These are phyloP conservation scores for Clarias macrocephalus DNA, from an alignment of 2,113 vertebrate species.

Conservation along the genomic window DNA sequence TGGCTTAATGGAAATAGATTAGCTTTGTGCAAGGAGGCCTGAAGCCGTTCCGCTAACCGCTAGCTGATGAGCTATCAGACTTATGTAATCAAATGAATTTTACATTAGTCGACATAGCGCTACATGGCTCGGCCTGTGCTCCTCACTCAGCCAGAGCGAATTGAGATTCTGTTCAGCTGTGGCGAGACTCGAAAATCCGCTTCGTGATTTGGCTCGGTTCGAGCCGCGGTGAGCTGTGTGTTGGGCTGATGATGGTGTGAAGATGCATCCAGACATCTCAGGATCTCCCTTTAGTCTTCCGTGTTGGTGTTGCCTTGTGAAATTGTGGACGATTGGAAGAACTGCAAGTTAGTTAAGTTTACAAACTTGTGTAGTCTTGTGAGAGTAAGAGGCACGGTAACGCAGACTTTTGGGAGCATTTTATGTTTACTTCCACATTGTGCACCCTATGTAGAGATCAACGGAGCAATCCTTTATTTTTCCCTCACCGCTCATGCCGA, in stretches of 20 bases:
- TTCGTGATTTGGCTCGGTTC: neutral
- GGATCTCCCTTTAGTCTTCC: constrained; percentile 38
- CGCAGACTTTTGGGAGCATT: constrained; percentile 37
- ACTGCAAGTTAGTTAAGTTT: constrained; percentile 15
- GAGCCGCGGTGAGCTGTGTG: neutral
- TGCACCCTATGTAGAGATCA: constrained; percentile 34
- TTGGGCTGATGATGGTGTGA: constrained; percentile 14
- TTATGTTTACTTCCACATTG: constrained; percentile 31
- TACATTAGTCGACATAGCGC: constrained; percentile 40
- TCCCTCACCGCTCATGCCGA: constrained; percentile 17
- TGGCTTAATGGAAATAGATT: constrained; percentile 51
- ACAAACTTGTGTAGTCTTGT: neutral
- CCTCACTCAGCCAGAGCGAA: constrained; percentile 38
- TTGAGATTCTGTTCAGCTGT: constrained; percentile 36
- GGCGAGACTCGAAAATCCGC: neutral
- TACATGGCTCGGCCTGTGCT: constrained; percentile 30
- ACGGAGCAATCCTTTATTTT: constrained; percentile 27
- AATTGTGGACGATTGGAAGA: neutral
- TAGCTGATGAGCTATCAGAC: constrained; percentile 48
- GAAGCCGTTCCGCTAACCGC: constrained; percentile 34
- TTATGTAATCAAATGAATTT: constrained; percentile 51
- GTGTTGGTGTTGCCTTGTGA: neutral
- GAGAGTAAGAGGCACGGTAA: constrained; percentile 1
- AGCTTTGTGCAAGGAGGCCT: constrained; percentile 43
- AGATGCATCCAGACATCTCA: constrained; percentile 43